Conservation (phyloP, 2,888 invertebrate genomes). For the Agrotis segetum region DNA sequence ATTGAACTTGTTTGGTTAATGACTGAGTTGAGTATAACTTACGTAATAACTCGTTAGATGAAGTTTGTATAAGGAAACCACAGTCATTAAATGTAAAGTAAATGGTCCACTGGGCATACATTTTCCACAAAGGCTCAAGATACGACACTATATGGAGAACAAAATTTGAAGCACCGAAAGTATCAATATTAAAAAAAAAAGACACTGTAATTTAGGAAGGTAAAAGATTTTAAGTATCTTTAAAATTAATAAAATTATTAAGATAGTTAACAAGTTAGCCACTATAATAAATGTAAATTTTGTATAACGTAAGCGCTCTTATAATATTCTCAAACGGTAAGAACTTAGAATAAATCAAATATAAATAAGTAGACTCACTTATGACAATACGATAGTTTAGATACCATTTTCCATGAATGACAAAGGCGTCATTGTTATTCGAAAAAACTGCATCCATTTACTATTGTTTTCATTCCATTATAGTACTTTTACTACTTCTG, state of each 20-base stretch:
- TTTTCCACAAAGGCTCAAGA: background rate
- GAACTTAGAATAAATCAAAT: background rate
- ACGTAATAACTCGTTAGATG: background rate
- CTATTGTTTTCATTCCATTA: slow-evolving; percentile 18
- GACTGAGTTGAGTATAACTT: background rate
- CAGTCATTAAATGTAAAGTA: too few relatives aligned
- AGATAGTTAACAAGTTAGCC: too few relatives aligned
- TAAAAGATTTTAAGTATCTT: too few relatives aligned
- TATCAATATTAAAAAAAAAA: too few relatives aligned
- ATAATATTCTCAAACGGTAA: background rate
- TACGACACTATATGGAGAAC: too few relatives aligned
- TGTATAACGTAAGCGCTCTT: background rate
- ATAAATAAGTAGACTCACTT: background rate
- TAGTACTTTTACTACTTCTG: too few relatives aligned
- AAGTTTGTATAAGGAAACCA: background rate
- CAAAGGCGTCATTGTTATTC: slow-evolving; percentile 2
- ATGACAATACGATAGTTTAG: too few relatives aligned
- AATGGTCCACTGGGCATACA: background rate
- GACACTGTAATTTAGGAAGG: too few relatives aligned
- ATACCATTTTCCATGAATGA: background rate
- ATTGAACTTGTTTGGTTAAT: slow-evolving; percentile 3
- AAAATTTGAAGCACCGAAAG: background rate
- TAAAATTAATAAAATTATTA: too few relatives aligned
- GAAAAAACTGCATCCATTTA: slow-evolving; percentile 15
- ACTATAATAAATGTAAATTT: too few relatives aligned